A percentile compares a stretch with the other conserved stretches of the same genome.
Conservation (phyloP, 1,140 invertebrate species). For the Aradophagus sp. region DNA sequence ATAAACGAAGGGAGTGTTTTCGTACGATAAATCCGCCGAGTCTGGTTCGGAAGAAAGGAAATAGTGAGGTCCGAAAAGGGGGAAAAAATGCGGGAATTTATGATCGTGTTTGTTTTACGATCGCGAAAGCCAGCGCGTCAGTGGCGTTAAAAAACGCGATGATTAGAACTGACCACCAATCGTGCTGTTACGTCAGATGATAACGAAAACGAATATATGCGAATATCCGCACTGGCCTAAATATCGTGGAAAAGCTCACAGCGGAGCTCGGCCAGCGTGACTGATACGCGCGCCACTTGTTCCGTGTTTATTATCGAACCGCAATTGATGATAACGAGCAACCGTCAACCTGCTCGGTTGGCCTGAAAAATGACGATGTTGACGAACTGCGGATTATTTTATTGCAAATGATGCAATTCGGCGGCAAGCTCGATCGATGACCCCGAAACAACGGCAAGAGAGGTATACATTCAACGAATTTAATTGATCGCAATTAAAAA, state of each 20-base stretch:
- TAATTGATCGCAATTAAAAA: no score
- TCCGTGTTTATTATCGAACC: conserved; percentile 41
- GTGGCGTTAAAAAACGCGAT: conserved; percentile 19
- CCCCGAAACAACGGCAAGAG: neutral
- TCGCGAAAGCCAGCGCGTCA: conserved; percentile 6
- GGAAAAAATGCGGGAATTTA: no score
- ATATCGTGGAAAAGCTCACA: conserved; percentile 32
- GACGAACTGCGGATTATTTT: conserved; percentile 36
- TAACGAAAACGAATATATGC: conserved; percentile 27
- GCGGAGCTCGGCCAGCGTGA: conserved; percentile 24
- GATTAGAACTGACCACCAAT: conserved; percentile 23
- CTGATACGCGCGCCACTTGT: conserved; percentile 13
- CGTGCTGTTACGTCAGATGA: conserved; percentile 33
- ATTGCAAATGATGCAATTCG: conserved; percentile 8
- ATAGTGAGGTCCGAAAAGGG: conserved; percentile 9
- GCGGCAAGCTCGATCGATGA: no score
- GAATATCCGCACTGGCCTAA: conserved; percentile 11
- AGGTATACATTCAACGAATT: conserved; percentile 6
- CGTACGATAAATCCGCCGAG: conserved; percentile 17
- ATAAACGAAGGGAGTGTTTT: no score
- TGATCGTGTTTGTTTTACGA: conserved; percentile 16
- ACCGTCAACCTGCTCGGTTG: conserved; percentile 16
- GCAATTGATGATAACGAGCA: conserved; percentile 45
- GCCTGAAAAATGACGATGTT: conserved; percentile 44
- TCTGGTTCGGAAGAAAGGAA: conserved; percentile 15